These are phyloP conservation scores for Heliornis fulica DNA, from an alignment of 2,113 vertebrate genomes.

Conservation along the genomic window DNA sequence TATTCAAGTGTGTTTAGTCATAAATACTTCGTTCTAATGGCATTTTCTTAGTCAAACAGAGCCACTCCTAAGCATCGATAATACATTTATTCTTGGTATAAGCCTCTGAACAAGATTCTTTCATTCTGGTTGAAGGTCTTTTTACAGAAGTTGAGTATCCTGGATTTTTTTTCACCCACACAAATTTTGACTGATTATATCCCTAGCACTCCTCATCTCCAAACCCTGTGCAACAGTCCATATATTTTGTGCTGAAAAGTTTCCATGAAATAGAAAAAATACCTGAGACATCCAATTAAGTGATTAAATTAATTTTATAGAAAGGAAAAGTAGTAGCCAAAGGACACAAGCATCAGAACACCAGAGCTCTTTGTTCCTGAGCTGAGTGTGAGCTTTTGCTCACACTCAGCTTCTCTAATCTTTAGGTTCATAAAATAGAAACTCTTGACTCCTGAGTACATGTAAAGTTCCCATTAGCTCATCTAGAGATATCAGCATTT, in stretches of 20 bases:
- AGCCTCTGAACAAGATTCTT: slow-evolving; percentile 10
- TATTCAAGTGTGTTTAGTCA: slow-evolving; percentile 52
- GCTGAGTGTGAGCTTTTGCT: neutral
- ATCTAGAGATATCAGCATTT: neutral
- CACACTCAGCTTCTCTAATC: neutral
- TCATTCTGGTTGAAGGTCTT: neutral
- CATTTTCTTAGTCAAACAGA: slow-evolving; percentile 53
- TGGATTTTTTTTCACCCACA: neutral
- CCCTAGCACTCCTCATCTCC: neutral
- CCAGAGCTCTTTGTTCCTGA: neutral
- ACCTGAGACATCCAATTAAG: neutral
- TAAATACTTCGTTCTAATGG: slow-evolving; percentile 37
- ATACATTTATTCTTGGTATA: slow-evolving; percentile 1
- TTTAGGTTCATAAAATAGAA: neutral
- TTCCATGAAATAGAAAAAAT: neutral
- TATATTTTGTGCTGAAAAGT: neutral
- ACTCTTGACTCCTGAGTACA: neutral
- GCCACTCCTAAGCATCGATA: slow-evolving; percentile 40
- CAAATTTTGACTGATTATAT: neutral
- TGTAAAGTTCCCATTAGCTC: neutral
- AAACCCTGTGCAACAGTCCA: neutral
- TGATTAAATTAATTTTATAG: neutral
- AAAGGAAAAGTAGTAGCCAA: neutral
- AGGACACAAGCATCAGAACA: neutral
- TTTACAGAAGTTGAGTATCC: neutral